These are phyloP conservation scores for Heliconius himera DNA, from an alignment of 1,140 invertebrate genomes.

Conservation along the genomic window DNA sequence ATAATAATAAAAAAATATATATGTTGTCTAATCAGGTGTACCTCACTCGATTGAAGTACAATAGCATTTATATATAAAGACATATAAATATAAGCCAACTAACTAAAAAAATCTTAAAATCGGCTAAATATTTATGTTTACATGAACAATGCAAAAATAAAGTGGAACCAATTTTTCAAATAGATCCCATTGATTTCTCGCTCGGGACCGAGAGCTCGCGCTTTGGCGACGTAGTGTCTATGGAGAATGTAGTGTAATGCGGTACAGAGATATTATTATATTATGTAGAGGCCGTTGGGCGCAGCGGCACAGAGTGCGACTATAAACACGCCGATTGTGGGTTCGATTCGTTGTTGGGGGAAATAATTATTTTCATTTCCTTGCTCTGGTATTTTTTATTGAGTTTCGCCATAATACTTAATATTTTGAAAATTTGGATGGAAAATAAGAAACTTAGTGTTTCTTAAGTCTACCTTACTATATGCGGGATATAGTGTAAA, in stretches of 20 bases:
- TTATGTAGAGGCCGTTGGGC: neutral
- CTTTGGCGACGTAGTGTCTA: constrained; percentile 30
- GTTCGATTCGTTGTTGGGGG: neutral
- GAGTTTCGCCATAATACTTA: no score
- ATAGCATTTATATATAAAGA: neutral
- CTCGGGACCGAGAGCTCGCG: constrained; percentile 14
- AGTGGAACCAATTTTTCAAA: constrained; percentile 21
- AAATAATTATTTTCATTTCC: no score
- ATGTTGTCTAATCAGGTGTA: no score
- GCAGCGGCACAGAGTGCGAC: neutral
- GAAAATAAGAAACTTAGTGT: no score
- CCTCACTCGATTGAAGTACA: no score
- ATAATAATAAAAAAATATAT: no score
- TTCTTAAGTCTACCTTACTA: no score
- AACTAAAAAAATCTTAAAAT: neutral
- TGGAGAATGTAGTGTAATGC: constrained; percentile 9
- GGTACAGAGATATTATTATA: neutral
- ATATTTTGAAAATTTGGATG: no score
- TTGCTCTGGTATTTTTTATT: no score
- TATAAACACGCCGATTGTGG: neutral
- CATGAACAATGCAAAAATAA: neutral
- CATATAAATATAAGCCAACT: neutral
- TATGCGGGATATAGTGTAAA: no score
- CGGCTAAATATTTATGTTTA: neutral
- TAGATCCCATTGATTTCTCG: constrained; percentile 27